Base-by-base conservation (phyloP, 2,113 vertebrate genomes). In the Otocyon megalotis region DNA sequence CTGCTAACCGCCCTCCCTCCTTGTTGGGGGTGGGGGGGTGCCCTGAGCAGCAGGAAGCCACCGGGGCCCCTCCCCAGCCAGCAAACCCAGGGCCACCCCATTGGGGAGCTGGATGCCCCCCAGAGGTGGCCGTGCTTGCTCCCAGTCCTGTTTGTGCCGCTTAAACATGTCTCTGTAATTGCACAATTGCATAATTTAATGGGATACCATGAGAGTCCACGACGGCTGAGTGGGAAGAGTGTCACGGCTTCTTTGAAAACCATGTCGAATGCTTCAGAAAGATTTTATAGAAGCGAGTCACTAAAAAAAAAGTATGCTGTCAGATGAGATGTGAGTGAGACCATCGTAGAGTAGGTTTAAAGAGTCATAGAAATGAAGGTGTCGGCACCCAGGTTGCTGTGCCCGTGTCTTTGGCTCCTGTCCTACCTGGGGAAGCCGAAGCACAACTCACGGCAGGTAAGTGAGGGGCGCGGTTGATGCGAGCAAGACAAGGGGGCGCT, bases 321-420 rank as follows among this genome's bases (percentile, higher is more conserved):
- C 74, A 69, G 65, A 88, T 91, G 89, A 94, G 65, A 77, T 92
- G 72, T 88, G 63, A 93, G 82, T 86, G 60, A 97, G 60, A 95
- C 50, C 30, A 56, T 43, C 10, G 0, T 81, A 94, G 95, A 98
- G 32, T 74, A 94, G 53, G 94, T 88, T 97, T 76, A 83, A 80
- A 72, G 15, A 74, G 82, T 80, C 60, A 69, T 83, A 79, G 93
- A 91, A 96, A 62, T 26, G 19, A 94, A 80, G 28, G 22, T 50
- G 5, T 67, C 20, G 15, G 69, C n/a, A 60, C 37, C 82, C 54
- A 4, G 37, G 87, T 53, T 85, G n/a, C 67, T 90, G 48, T 62
- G 26, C 37, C 28, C 19, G 0, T 32, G 62, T 87, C 87, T 63
- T 50, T 15, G 37, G 28, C 77, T 93, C 80, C 32, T 87, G 43